Evolutionary conservation across 2,888 invertebrate species (phyloP).

Genomic region (Piscicola geometra): DNA sequence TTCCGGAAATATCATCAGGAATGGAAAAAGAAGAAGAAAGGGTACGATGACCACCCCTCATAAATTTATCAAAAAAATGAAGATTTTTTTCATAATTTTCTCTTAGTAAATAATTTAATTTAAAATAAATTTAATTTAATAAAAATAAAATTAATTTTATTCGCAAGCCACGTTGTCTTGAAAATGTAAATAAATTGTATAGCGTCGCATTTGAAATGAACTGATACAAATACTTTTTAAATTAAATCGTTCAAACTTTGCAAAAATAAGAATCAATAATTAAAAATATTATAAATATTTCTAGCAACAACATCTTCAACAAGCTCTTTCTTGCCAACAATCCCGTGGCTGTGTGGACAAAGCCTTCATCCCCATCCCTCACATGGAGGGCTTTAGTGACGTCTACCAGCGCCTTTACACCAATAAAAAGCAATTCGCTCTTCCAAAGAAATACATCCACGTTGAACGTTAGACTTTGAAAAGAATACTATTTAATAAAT

Average conservation of each 20-base stretch:
- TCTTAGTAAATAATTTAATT: not conserved
- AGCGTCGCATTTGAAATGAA: not conserved
- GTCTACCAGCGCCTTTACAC: conserved; percentile 80
- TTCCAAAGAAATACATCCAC: conserved; percentile 91
- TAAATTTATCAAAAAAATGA: conserved; percentile 7
- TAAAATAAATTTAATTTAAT: not conserved
- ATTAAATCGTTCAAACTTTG: too few relatives aligned
- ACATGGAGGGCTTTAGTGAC: conserved; percentile 72
- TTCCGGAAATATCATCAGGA: conserved; percentile 99
- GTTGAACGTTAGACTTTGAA: conserved; percentile 79
- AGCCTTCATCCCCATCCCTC: conserved; percentile 95
- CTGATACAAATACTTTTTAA: not conserved
- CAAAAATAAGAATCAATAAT: not conserved
- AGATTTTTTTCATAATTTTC: conserved; percentile 2
- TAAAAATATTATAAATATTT: not conserved
- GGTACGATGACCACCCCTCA: conserved; percentile 67
- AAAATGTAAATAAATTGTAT: conserved; percentile 7
- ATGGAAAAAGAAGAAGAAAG: conserved; percentile 99
- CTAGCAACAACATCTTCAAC: conserved; percentile 98
- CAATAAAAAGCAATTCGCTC: conserved; percentile 58
- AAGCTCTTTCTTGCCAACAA: conserved; percentile 83
- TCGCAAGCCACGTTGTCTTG: conserved; percentile 12
- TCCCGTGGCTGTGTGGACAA: conserved; percentile 63
- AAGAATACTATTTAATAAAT: not conserved
- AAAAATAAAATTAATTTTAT: not conserved